Percentiles rank a stretch among this genome's conserved stretches.
Evolutionary conservation across 2,797 vertebrate species (phyloP).

Genomic region (Hemitrygon akajei): DNA sequence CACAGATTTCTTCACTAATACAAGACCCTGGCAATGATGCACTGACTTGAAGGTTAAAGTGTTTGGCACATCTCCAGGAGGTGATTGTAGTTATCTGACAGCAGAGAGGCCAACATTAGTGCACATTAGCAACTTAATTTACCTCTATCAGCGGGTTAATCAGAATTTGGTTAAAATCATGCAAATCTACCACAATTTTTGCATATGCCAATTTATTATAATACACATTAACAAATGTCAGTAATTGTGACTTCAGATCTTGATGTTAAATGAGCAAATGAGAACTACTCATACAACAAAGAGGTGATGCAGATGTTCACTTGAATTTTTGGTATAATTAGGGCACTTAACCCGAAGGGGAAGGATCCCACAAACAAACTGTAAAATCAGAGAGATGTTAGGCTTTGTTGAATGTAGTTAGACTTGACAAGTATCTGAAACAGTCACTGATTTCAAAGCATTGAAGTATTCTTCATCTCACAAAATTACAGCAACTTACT

Average conservation of each 20-base stretch:
- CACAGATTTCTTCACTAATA: background rate
- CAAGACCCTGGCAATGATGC: background rate
- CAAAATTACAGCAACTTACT: background rate
- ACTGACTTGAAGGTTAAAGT: background rate
- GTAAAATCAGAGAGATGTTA: background rate
- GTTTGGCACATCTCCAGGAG: background rate
- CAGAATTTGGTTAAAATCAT: constrained; percentile 2
- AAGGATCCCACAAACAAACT: background rate
- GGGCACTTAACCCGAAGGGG: background rate
- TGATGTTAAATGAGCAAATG: background rate
- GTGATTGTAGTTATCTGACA: background rate
- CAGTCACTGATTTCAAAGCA: background rate
- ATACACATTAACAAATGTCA: background rate
- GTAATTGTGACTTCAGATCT: background rate
- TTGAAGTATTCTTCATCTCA: background rate
- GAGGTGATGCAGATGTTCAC: background rate
- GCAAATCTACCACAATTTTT: background rate
- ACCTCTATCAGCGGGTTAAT: background rate
- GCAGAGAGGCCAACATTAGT: background rate
- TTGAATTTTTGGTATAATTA: background rate
- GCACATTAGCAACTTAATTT: background rate
- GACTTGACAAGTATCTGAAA: background rate
- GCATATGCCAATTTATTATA: background rate
- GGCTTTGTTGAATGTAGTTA: background rate
- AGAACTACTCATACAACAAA: background rate